Evolutionary conservation across 35 echinoderm and acorn worm species (phyloP).

Genomic region (Hemicentrotus pulcherrimus): DNA sequence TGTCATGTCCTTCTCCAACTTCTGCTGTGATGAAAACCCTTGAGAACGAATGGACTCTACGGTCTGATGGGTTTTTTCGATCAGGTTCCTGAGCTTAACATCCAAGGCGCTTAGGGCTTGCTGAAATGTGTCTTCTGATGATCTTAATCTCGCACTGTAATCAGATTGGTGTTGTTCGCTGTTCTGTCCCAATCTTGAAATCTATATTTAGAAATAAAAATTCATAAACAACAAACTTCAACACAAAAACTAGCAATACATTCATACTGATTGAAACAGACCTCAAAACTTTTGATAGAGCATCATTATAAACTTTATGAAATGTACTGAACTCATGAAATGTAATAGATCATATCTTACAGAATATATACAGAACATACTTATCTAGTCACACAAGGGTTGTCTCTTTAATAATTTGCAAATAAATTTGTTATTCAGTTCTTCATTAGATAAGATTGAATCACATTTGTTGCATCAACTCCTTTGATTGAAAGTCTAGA

Average conservation of each 20-base stretch:
- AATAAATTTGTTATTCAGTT: no score
- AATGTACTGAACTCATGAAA: no score
- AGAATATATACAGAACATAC: no score
- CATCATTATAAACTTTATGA: no score
- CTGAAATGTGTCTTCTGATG: conserved; percentile 41
- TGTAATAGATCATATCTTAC: no score
- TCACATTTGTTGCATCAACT: no score
- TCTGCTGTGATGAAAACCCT: conserved; percentile 25
- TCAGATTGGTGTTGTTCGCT: neutral
- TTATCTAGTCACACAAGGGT: no score
- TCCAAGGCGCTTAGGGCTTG: neutral
- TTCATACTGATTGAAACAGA: neutral
- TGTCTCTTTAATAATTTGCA: no score
- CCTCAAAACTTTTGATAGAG: no score
- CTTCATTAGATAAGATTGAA: no score
- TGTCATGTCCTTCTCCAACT: conserved; percentile 42
- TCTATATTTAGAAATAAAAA: neutral
- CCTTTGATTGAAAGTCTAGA: no score
- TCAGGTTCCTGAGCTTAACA: conserved; percentile 29
- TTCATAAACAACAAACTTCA: neutral
- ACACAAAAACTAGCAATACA: neutral
- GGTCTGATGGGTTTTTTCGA: neutral
- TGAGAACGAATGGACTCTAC: conserved; percentile 27
- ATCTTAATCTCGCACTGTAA: neutral
- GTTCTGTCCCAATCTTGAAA: conserved; percentile 27